Conservation (phyloP, 2,797 vertebrate genomes). For the Cossypha niveicapilla region DNA sequence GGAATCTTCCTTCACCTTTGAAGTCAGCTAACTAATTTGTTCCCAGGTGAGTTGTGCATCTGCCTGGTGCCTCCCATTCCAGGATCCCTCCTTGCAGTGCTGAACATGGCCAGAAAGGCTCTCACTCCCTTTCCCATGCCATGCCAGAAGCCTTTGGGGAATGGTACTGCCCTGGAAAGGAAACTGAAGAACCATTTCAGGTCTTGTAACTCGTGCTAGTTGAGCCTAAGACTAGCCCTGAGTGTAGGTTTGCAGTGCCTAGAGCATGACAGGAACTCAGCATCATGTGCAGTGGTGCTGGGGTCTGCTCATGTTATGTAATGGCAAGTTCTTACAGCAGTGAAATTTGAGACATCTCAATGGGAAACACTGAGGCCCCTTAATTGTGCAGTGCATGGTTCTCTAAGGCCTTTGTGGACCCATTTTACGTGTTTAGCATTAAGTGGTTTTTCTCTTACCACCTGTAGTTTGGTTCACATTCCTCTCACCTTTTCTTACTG, state of each 20-base stretch:
- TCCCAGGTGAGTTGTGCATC: neutral
- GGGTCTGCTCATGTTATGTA: conserved; percentile 12
- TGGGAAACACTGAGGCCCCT: neutral
- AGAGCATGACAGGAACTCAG: neutral
- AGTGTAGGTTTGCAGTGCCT: conserved; percentile 27
- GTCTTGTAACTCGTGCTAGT: neutral
- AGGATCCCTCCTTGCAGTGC: neutral
- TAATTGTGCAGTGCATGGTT: conserved; percentile 19
- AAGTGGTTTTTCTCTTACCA: neutral
- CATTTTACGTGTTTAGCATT: neutral
- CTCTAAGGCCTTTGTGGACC: conserved; percentile 30
- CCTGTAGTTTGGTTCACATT: conserved; percentile 33
- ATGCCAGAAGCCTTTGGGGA: neutral
- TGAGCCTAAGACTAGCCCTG: neutral
- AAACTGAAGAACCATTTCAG: conserved; percentile 43
- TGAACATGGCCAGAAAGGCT: neutral
- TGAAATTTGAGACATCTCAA: conserved; percentile 58
- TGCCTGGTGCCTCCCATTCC: neutral
- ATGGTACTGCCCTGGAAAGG: conserved; percentile 3
- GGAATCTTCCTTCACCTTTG: neutral
- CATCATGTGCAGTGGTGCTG: neutral
- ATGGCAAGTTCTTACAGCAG: neutral
- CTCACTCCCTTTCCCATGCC: neutral
- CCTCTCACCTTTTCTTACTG: neutral
- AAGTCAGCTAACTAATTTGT: neutral